These are phyloP conservation scores for Sciurus carolinensis DNA, from an alignment of 2,797 vertebrate genomes.

Conservation along the genomic window DNA sequence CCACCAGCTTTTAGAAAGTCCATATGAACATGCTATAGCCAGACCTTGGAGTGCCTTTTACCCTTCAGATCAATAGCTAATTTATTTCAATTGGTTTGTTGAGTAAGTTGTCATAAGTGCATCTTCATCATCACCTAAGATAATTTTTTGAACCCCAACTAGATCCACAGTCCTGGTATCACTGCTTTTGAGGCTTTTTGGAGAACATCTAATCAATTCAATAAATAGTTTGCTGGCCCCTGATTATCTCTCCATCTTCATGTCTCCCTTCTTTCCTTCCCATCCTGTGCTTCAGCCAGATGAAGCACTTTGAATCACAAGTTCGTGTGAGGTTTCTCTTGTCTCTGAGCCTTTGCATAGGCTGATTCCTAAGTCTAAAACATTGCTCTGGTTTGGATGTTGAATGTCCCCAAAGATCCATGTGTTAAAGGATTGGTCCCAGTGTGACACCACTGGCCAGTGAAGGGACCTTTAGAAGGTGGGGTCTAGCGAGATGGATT, in stretches of 20 bases:
- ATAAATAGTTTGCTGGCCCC: neutral
- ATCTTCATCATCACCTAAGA: slow-evolving; percentile 43
- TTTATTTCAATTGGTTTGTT: neutral
- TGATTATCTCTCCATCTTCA: neutral
- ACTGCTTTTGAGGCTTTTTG: neutral
- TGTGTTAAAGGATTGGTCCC: neutral
- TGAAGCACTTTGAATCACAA: neutral
- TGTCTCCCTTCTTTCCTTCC: neutral
- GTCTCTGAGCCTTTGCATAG: neutral
- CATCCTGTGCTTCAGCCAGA: neutral
- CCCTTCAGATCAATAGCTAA: neutral
- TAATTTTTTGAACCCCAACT: neutral
- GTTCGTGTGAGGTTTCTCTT: neutral
- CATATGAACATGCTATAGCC: neutral
- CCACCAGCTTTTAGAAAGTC: neutral
- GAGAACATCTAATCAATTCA: neutral
- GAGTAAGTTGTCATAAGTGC: neutral
- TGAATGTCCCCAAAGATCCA: neutral
- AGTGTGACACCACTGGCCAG: no score
- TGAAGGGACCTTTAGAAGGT: neutral
- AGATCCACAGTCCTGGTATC: neutral
- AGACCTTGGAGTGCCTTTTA: neutral
- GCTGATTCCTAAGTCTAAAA: neutral
- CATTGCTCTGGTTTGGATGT: neutral
- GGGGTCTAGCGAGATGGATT: no score